Evolutionary conservation across 2,888 invertebrate species (phyloP).

Genomic region (Brachynemurus nebulosus): DNA sequence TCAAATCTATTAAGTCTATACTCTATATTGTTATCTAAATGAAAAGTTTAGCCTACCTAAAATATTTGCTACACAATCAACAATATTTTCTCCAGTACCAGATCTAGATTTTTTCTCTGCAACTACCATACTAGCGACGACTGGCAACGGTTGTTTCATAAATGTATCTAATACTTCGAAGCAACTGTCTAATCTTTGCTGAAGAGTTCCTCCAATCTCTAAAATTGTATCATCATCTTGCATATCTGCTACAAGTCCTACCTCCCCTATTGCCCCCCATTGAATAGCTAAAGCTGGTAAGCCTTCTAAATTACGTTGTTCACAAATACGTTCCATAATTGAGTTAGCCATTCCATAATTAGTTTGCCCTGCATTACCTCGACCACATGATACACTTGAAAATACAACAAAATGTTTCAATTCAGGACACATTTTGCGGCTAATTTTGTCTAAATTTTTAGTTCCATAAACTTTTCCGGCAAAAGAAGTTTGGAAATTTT

Average conservation of each 20-base stretch:
- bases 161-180: slow-evolving; percentile 49
- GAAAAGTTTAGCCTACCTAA: slow-evolving; percentile 24
- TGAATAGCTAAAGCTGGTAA: slow-evolving; percentile 73
- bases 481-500: slow-evolving; percentile 51
- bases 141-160: slow-evolving; percentile 46
- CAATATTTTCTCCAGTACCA: slow-evolving; percentile 47
- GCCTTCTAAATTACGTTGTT: slow-evolving; percentile 51
- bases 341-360: slow-evolving; percentile 88
- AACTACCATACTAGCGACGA: slow-evolving; percentile 74
- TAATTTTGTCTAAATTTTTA: slow-evolving; percentile 53
- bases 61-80: slow-evolving; percentile 55
- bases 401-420: slow-evolving; percentile 73
- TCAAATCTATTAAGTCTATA: no score
- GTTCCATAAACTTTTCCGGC: slow-evolving; percentile 76
- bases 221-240: slow-evolving; percentile 31
- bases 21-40: not conserved
- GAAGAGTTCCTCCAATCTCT: slow-evolving; percentile 45
- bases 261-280: slow-evolving; percentile 89
- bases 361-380: slow-evolving; percentile 83
- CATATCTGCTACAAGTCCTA: slow-evolving; percentile 51
- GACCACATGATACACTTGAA: slow-evolving; percentile 82
- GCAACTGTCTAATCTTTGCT: slow-evolving; percentile 51
- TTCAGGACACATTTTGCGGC: slow-evolving; percentile 40
- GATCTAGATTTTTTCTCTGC: slow-evolving; percentile 62
- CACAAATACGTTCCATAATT: slow-evolving; percentile 78